Base-by-base conservation (phyloP, 2,888 invertebrate genomes). In the Oxycera nigricornis region DNA sequence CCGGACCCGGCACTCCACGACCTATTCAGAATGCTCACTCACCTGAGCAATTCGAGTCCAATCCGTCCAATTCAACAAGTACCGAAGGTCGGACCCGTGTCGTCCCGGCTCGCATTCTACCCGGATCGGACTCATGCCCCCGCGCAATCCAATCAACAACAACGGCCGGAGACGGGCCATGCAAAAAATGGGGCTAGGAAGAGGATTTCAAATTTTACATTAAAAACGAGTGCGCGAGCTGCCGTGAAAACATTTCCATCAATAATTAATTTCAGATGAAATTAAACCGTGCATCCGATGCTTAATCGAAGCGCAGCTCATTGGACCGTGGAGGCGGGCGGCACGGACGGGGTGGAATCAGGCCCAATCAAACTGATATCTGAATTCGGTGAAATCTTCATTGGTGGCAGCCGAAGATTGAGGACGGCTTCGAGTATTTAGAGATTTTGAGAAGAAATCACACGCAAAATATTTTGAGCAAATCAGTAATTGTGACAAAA, bases 231-330 rank as follows among this genome's bases (percentile, higher is more conserved):
- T n/a, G 31, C 20, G 70, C 22, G 3, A 30, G 17, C 35, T 17
- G 9, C 65, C 22, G 70, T 31, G 55, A 52, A 52, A 73, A 50
- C 59, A 73, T 62, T 73, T 30, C 62, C 46, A 73, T 73, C 73
- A 73, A 73, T 73, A 73, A 73, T 73, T 61, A 73, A 73, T 73
- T 73, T 73, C 73, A 73, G 50, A 73, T 62, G 73, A 73, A 73
- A 73, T 73, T 73, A 73, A 73, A 73, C 73, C 73, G 59, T 73
- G 73, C 73, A 73, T 73, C 73, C 73, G 73, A 73, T 62, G 17
- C 46, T 61, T 73, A 73, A 73, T 73, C 62, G 73, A 73, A 73
- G 62, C 61, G 59, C 6, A 46, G 46, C 46, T 46, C 46, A 46
- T n/a, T 46, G 46, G 14, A 46, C n/a, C 14, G 46, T 46, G 3